These are phyloP conservation scores for Paelopatides confundens DNA, from an alignment of 53 echinoderm and acorn worm genomes.

Conservation along the genomic window DNA sequence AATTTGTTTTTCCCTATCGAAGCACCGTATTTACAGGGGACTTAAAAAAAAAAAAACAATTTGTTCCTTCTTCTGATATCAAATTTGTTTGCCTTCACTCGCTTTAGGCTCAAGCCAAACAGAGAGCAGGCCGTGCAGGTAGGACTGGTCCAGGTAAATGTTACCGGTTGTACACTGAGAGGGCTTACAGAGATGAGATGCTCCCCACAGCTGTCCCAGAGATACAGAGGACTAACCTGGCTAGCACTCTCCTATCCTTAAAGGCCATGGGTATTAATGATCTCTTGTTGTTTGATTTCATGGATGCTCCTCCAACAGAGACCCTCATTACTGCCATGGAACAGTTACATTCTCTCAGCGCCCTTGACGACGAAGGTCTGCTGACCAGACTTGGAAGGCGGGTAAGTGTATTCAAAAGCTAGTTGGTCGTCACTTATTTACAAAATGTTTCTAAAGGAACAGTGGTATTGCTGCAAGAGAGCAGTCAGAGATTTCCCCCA, in stretches of 20 bases:
- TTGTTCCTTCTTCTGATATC: neutral
- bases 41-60: too few species aligned
- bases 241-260: slow-evolving; percentile 85
- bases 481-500: too few species aligned
- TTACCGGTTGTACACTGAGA: slow-evolving; percentile 90
- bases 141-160: slow-evolving; percentile 91
- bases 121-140: slow-evolving; percentile 90
- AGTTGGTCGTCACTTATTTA: neutral
- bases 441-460: too few species aligned
- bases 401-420: slow-evolving; percentile 61
- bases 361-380: slow-evolving; percentile 96
- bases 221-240: slow-evolving; percentile 98
- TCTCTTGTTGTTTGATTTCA: slow-evolving; percentile 95
- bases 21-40: too few species aligned
- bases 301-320: slow-evolving; percentile 98
- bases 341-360: slow-evolving; percentile 97
- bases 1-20: too few species aligned
- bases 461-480: too few species aligned
- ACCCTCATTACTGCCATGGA: slow-evolving; percentile 99
- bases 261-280: slow-evolving; percentile 99
- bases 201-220: slow-evolving; percentile 98
- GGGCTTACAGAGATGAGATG: slow-evolving; percentile 97
- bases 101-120: slow-evolving; percentile 92
- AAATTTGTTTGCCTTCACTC: neutral
- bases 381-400: slow-evolving; percentile 95